Base-by-base conservation (phyloP, 2,888 invertebrate genomes). In the Amblyjoppa proteus region DNA sequence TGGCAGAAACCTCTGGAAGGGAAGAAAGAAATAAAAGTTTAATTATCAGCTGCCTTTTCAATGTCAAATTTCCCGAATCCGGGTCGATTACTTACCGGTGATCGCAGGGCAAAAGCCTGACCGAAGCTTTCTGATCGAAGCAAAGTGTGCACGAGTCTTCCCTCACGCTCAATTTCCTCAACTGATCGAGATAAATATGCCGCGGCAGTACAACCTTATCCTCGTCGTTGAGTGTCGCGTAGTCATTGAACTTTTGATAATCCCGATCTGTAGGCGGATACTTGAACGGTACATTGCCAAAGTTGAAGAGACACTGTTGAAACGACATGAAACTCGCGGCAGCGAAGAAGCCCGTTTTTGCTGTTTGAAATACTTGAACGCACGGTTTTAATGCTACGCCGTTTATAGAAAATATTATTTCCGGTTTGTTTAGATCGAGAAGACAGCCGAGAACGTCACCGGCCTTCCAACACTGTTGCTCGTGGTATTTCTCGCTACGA, bases 261-360 rank as follows among this genome's bases (percentile, higher is more conserved):
- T 93, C 91, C 41, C 96, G 94, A 90, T 96, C 95, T 3, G 93
- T 93, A 0, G 98, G 98, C 61, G 98, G 97, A 95, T 95, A 97
- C 89, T 95, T 95, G 94, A 98, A 99, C 0, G 97, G 96, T 86
- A 96, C 95, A 85, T 96, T 95, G 77, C 99, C 99, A 94, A 99
- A 99, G 95, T 99, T 99, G 94, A 99, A 99, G 71, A 96, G 95
- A 94, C 98, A 98, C 92, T 98, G 98, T 93, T 99, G 99, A 95
- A 98, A 99, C 86, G 98, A 98, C 98, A 98, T 99, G 94, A 99
- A 98, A 94, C 98, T 98, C 3, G 98, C 99, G 3, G 98, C 99
- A 9, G 99, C 98, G 94, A 98, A 99, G 94, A 98, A 98, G 45
- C 98, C 98, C 89, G 96, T 96, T 89, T 97, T 98, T 41, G 97